Base-by-base conservation (phyloP, 2,113 vertebrate genomes). In the Pseudolaguvia tuberculata region DNA sequence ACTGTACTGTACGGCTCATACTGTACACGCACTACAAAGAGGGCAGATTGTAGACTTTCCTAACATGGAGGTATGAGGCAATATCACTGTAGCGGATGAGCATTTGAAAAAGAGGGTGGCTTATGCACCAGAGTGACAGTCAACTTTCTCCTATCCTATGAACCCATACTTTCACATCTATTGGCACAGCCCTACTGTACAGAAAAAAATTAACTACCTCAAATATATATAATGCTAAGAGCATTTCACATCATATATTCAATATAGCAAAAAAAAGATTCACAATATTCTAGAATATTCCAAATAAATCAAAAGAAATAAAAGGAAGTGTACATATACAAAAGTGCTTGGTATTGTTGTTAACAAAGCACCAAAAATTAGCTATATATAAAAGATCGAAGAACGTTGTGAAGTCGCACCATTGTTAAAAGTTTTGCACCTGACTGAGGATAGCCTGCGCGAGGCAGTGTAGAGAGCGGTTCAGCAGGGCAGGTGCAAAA, bases 181-280 rank as follows among this genome's bases (percentile, higher is more conserved):
- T 89, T 91, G 89, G 92, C 91, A 87, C 92, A 91, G 92, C 92
- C 86, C 88, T 89, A 91, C 88, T 90, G 88, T 91, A 90, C 88
- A 88, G 91, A 87, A 90, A 93, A 88, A 94, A 91, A 91, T 88
- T 88, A 89, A 90, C 88, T 81, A 80, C 76, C 72, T 80, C 86
- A 89, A n/a, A n/a, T 88, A 87, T 81, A 69, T 88, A 87, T 81
- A 69, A 88, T 84, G 86, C 83, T 89, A 76, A 83, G 89, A 90
- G 86, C 90, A 88, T 92, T 82, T 93, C 90, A 90, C 91, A 90
- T 89, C 90, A 91, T 91, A 80, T 87, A n/a, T n/a, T n/a, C n/a
- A 90, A 87, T 88, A 81, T 76, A 84, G 88, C 79, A 4, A 83
- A 63, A 81, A 79, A 84, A 86, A 42, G 86, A 88, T 86, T 88